Percentiles rank a stretch among this genome's conserved stretches.
Conservation (phyloP, 2,797 vertebrate species). For the Scolopax bukidnonensis region DNA sequence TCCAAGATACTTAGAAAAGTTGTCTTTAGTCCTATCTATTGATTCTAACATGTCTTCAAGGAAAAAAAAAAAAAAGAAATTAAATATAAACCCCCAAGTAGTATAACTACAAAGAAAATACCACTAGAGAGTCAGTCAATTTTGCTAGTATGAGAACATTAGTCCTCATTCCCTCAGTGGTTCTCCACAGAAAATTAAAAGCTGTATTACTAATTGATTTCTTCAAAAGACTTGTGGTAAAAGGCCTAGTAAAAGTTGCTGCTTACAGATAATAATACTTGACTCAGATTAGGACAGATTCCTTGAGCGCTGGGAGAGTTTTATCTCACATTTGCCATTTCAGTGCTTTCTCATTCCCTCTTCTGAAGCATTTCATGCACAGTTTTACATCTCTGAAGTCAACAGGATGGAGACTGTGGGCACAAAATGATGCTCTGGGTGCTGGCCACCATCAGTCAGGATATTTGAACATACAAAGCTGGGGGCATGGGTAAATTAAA, state of each 20-base stretch:
- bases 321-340: not conserved
- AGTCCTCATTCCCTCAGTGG: not conserved
- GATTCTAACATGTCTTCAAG: not conserved
- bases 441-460: not conserved
- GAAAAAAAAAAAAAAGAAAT: not conserved
- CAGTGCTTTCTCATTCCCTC: not conserved
- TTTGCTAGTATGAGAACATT: not conserved
- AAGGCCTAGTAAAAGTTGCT: not conserved
- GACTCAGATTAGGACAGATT: not conserved
- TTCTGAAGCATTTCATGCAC: not conserved
- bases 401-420: not conserved
- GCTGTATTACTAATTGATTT: not conserved
- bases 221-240: not conserved
- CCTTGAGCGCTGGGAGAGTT: accelerated
- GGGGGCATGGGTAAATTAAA: not conserved
- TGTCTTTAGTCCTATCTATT: not conserved
- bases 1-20: not conserved
- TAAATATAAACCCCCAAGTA: not conserved
- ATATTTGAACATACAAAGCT: not conserved
- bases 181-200: not conserved
- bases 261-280: not conserved
- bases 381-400: not conserved
- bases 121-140: not conserved
- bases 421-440: not conserved
- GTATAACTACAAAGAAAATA: not conserved